Percentiles rank a stretch among this genome's conserved stretches.
phyloP scores from a whole-genome alignment of 2,113 vertebrate species.

The Stegostoma tigrinum region DNA sequence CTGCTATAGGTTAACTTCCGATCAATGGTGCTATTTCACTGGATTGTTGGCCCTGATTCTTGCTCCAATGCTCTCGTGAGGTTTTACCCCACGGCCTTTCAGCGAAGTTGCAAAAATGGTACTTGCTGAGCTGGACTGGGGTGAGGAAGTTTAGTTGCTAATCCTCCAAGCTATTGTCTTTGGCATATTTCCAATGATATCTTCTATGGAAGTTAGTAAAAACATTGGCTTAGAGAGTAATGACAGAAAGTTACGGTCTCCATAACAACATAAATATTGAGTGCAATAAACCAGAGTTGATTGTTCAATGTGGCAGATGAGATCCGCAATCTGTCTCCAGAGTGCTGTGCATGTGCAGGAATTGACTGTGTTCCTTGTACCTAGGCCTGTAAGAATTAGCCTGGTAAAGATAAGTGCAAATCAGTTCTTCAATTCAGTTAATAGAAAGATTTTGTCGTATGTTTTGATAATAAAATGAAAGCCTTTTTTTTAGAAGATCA shows the following conservation, averaged over 20 bases:
- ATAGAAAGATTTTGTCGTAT: neutral
- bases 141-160: neutral
- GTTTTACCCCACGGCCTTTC: neutral
- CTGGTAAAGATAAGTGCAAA: neutral
- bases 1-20: neutral
- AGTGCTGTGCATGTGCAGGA: neutral
- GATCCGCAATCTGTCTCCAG: neutral
- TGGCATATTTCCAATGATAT: neutral
- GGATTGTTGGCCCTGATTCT: too few species aligned
- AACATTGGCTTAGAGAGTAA: neutral
- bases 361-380: neutral
- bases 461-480: neutral
- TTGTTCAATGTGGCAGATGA: neutral
- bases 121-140: neutral
- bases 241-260: neutral
- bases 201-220: neutral
- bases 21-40: neutral
- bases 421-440: neutral
- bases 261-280: neutral
- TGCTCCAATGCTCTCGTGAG: neutral
- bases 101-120: neutral
- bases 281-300: neutral
- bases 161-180: neutral
- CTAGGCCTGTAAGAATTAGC: neutral
- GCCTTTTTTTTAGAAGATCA: too few species aligned